These are phyloP conservation scores for Dromas ardeola DNA, from an alignment of 2,113 vertebrate species.

Conservation along the genomic window DNA sequence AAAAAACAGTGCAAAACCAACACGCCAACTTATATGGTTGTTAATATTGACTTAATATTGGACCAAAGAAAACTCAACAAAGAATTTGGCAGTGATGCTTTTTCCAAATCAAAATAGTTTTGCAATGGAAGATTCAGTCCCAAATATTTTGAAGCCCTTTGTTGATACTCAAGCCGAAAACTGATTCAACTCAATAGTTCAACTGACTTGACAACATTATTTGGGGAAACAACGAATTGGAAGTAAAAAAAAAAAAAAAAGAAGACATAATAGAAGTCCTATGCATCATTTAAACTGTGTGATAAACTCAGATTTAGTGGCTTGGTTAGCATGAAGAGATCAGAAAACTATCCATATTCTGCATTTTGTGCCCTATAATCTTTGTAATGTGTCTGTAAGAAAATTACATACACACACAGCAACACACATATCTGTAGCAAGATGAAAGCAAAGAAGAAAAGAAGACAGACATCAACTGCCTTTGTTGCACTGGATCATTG, in stretches of 20 bases:
- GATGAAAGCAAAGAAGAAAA: background rate
- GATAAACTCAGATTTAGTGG: background rate
- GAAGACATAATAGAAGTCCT: background rate
- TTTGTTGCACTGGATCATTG: background rate
- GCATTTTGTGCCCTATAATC: background rate
- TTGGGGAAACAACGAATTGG: background rate
- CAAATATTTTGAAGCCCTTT: background rate
- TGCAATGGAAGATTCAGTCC: background rate
- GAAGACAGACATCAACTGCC: background rate
- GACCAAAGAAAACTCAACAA: background rate
- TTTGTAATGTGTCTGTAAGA: background rate
- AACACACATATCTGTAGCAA: background rate
- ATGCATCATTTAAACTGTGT: background rate
- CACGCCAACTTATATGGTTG: background rate
- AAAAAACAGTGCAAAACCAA: background rate
- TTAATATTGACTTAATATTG: background rate
- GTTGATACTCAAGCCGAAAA: conserved; percentile 2
- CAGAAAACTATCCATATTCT: background rate
- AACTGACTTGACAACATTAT: background rate
- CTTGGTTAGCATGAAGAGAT: background rate
- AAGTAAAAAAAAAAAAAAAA: background rate
- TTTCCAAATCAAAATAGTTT: background rate
- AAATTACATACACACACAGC: background rate
- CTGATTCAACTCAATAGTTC: background rate
- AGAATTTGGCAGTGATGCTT: background rate